These are phyloP conservation scores for Neoitamus cyanurus DNA, from an alignment of 2,888 invertebrate species.

Conservation along the genomic window DNA sequence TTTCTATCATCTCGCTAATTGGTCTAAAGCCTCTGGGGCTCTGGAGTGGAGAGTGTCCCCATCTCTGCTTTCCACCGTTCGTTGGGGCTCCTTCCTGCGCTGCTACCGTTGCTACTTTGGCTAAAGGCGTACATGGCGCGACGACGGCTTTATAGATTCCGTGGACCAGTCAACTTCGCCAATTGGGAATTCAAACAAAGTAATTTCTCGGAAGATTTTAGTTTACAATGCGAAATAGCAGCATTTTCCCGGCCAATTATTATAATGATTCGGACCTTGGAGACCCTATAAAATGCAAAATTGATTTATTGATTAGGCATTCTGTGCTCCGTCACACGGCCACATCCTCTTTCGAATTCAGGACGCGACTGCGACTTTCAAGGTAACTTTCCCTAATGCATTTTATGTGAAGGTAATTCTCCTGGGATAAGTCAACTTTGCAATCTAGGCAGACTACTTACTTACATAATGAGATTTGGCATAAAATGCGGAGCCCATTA, in stretches of 20 bases:
- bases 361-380: not conserved
- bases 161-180: constrained; percentile 2
- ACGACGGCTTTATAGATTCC: constrained; percentile 32
- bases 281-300: constrained; percentile 55
- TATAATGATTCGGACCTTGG: constrained; percentile 56
- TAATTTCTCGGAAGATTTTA: constrained; percentile 48
- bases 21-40: constrained; percentile 48
- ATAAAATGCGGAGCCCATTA: too few relatives aligned
- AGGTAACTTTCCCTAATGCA: not conserved
- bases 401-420: not conserved
- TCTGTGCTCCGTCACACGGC: not conserved
- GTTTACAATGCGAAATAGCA: constrained; percentile 19
- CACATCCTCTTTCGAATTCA: not conserved
- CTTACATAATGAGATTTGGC: too few relatives aligned
- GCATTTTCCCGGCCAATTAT: constrained; percentile 54
- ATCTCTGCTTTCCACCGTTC: not conserved
- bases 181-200: constrained; percentile 48
- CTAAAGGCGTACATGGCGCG: not conserved
- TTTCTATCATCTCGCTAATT: constrained; percentile 55
- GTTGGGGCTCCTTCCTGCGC: not conserved
- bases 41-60: not conserved
- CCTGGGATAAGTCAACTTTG: too few relatives aligned
- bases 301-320: constrained; percentile 55
- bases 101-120: not conserved
- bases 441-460: too few relatives aligned